Evolutionary conservation across 2,888 invertebrate species (phyloP).

Genomic region (Limenitis camilla): DNA sequence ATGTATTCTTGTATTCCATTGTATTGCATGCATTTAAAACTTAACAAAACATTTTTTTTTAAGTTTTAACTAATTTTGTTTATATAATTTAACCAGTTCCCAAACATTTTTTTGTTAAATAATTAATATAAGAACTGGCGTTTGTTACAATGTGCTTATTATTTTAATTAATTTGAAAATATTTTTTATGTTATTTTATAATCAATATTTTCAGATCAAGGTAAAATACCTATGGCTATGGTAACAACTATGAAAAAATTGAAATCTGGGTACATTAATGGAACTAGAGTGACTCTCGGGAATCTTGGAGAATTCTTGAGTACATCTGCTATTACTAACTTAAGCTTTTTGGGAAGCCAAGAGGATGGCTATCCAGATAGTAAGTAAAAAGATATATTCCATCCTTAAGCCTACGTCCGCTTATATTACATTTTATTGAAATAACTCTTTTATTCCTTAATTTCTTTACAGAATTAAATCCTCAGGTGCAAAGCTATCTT

Average conservation of each 20-base stretch:
- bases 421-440: too few relatives aligned
- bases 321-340: conserved; percentile 97
- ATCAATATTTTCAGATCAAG: conserved; percentile 80
- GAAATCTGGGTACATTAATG: conserved; percentile 98
- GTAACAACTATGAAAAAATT: conserved; percentile 98
- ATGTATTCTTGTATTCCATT: too few relatives aligned
- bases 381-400: conserved; percentile 47
- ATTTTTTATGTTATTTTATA: not conserved
- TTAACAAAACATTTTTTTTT: too few relatives aligned
- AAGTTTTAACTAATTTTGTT: too few relatives aligned
- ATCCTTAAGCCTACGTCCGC: too few relatives aligned
- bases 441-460: not conserved
- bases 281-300: conserved; percentile 98
- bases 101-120: too few relatives aligned
- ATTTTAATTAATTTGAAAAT: not conserved
- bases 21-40: too few relatives aligned
- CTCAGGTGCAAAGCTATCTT: conserved; percentile 89
- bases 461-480: conserved; percentile 77
- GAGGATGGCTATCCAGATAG: conserved; percentile 94
- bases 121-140: not conserved
- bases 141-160: not conserved
- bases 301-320: conserved; percentile 95
- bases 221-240: conserved; percentile 93
- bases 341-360: conserved; percentile 95
- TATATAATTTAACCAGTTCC: too few relatives aligned